phyloP scores from a whole-genome alignment of 2,888 invertebrate species.

The Eristalinus aeneus region DNA sequence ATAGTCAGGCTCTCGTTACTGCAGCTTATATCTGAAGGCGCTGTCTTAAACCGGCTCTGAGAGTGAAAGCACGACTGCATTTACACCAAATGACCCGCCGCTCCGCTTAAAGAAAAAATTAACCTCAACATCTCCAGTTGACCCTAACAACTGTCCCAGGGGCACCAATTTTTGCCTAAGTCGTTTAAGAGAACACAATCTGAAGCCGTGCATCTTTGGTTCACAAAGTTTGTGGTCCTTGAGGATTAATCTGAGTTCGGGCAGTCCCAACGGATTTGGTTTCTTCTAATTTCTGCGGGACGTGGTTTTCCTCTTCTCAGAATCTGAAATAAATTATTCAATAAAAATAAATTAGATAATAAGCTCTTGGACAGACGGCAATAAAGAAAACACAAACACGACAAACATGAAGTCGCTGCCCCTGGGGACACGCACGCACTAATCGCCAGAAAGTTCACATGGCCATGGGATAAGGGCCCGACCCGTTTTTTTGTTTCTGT shows the following conservation, averaged over 20 bases:
- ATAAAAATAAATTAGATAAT: conserved; percentile 24
- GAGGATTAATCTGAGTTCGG: not conserved
- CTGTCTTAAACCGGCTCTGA: no score
- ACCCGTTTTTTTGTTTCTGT: not conserved
- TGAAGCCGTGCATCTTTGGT: not conserved
- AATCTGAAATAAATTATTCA: conserved; percentile 9
- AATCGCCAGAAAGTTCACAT: not conserved
- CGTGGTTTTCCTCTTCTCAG: not conserved
- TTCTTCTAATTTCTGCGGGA: not conserved
- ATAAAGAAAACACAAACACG: conserved; percentile 6
- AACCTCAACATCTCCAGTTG: not conserved
- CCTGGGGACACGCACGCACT: not conserved
- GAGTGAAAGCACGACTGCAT: no score
- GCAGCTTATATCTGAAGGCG: no score
- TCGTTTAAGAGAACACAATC: not conserved
- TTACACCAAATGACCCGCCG: not conserved
- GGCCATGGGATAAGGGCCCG: not conserved
- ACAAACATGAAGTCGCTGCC: not conserved
- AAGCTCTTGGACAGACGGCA: conserved; percentile 9
- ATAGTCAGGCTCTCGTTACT: no score
- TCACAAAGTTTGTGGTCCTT: not conserved
- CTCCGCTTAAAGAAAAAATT: not conserved
- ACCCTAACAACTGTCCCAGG: not conserved
- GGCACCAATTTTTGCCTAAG: not conserved
- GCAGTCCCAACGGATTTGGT: not conserved